Evolutionary conservation across 2,113 vertebrate genomes (phyloP).

Genomic region (Corythornis madagascariensis): DNA sequence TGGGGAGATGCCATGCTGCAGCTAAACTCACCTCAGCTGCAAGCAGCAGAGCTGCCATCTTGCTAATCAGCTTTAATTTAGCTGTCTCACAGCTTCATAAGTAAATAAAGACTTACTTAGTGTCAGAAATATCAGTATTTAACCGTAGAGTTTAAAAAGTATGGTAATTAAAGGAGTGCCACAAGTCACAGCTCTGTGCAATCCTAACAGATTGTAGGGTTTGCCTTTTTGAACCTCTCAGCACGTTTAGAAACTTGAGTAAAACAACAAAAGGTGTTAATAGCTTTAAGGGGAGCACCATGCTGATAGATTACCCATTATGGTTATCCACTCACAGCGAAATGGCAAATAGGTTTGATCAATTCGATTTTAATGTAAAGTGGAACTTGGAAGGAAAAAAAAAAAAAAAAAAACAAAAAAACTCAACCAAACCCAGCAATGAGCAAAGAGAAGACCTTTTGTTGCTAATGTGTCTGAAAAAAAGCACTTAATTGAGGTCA

Average conservation of each 20-base stretch:
- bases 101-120: slow-evolving; percentile 76
- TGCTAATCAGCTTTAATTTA: slow-evolving; percentile 79
- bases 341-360: slow-evolving; percentile 93
- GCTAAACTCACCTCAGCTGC: slow-evolving; percentile 61
- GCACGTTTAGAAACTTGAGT: slow-evolving; percentile 83
- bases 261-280: slow-evolving; percentile 97
- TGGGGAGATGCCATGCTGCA: slow-evolving; percentile 25
- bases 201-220: slow-evolving; percentile 83
- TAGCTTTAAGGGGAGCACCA: slow-evolving; percentile 90
- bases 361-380: slow-evolving; percentile 90
- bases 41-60: slow-evolving; percentile 62
- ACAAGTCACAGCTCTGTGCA: slow-evolving; percentile 73
- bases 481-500: slow-evolving; percentile 84
- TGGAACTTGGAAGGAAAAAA: slow-evolving; percentile 48
- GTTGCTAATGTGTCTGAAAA: slow-evolving; percentile 84
- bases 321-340: slow-evolving; percentile 85
- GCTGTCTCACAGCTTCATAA: slow-evolving; percentile 74
- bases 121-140: slow-evolving; percentile 62
- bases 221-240: slow-evolving; percentile 87
- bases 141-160: slow-evolving; percentile 54
- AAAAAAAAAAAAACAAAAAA: neutral
- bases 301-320: slow-evolving; percentile 95
- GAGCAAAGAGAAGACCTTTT: slow-evolving; percentile 78
- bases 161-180: slow-evolving; percentile 70
- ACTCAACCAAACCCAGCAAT: slow-evolving; percentile 14